Base-by-base conservation (phyloP, 1,140 invertebrate species). In the Dinoponera quadriceps region DNA sequence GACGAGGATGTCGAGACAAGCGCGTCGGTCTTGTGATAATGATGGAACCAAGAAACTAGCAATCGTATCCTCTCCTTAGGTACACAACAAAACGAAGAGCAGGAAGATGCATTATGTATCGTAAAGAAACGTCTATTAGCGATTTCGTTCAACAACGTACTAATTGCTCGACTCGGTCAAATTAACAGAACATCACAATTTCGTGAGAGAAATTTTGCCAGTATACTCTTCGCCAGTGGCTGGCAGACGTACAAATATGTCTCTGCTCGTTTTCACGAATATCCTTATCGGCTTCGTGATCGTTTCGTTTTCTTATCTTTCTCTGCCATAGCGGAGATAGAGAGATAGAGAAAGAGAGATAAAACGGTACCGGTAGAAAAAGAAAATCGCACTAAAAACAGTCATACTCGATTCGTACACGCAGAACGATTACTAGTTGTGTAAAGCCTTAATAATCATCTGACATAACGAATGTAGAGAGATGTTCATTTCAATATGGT, bases 401-500 rank as follows among this genome's bases (percentile, higher is more conserved):
- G 44, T 22, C 3, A 65, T 13, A 14, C 66, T 25, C n/a, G 14
- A 77, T 78, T 68, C n/a, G 5, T 55, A 14, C 22, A 59, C 81
- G 57, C 29, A 85, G 85, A 90, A 90, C 87, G 86, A 91, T 92
- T 89, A 89, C 91, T 91, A 90, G 88, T 89, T 90, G 82, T 81
- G 91, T 87, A 87, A n/a, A 88, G 85, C 88, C 90, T 90, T 83
- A 85, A 90, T 83, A 85, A 90, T 88, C 83, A 84, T 86, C 63
- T 86, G 83, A 88, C 77, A 86, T 78, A 69, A 77, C 83, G 77
- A 90, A 57, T 90, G 85, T 88, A 60, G 86, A 83, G 68, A 85
- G 75, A 87, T 90, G 88, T 91, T 91, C 87, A 89, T 89, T 84
- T 91, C 90, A 85, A 90, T 90, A 84, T 86, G 84, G 85, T 92